Evolutionary conservation across 2,113 vertebrate species (phyloP).

Genomic region (Coreoperca whiteheadi): DNA sequence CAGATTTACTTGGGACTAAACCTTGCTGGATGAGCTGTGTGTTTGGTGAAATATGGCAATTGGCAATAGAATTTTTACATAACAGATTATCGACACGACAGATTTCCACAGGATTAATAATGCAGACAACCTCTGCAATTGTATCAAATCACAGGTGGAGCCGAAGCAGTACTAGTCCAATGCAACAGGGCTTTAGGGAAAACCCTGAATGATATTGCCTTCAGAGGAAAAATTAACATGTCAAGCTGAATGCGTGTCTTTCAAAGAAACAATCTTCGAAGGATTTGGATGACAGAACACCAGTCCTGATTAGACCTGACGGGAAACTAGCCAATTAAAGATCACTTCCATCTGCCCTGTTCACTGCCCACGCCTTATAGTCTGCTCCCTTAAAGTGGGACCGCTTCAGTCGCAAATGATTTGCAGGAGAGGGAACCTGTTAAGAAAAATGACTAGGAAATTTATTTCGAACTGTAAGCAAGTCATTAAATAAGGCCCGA

Average conservation of each 20-base stretch:
- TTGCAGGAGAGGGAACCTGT: slow-evolving; percentile 50
- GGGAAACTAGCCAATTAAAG: slow-evolving; percentile 76
- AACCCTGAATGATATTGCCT: slow-evolving; percentile 52
- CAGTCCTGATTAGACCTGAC: slow-evolving; percentile 72
- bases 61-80: neutral
- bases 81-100: slow-evolving; percentile 20
- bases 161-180: slow-evolving; percentile 11
- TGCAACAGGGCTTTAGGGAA: slow-evolving; percentile 47
- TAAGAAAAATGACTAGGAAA: slow-evolving; percentile 53
- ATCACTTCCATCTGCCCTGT: slow-evolving; percentile 74
- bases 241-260: slow-evolving; percentile 60
- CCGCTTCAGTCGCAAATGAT: slow-evolving; percentile 59
- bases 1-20: neutral
- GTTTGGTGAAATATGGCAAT: slow-evolving; percentile 11
- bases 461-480: slow-evolving; percentile 62
- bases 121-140: slow-evolving; percentile 24
- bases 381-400: slow-evolving; percentile 45
- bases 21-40: neutral
- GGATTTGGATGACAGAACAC: slow-evolving; percentile 76
- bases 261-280: slow-evolving; percentile 68
- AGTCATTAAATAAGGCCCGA: slow-evolving; percentile 57
- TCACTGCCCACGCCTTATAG: slow-evolving; percentile 58
- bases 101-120: slow-evolving; percentile 49
- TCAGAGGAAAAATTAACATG: slow-evolving; percentile 62
- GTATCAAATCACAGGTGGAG: slow-evolving; percentile 44